phyloP scores from a whole-genome alignment of 1,140 invertebrate genomes.

The Cecropterus lyciades region DNA sequence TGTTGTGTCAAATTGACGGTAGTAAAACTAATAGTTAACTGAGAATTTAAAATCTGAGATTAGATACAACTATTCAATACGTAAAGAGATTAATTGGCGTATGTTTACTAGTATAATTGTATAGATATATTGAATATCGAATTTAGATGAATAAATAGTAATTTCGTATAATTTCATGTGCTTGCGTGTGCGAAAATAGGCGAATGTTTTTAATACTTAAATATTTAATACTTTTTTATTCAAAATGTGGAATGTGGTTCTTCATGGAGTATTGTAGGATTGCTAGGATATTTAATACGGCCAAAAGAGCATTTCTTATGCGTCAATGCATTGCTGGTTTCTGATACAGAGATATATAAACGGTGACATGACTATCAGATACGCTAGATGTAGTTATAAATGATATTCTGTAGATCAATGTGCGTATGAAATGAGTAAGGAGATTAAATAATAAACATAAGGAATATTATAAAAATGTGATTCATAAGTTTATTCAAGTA shows the following conservation, averaged over 20 bases:
- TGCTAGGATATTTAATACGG: too few relatives aligned
- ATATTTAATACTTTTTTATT: not conserved
- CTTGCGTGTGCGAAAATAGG: not conserved
- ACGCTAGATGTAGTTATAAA: not conserved
- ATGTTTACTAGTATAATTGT: constrained; percentile 10
- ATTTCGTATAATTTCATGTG: not conserved
- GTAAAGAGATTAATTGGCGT: constrained; percentile 11
- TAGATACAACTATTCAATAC: constrained; percentile 13
- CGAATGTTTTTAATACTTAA: not conserved
- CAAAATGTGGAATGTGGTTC: too few relatives aligned
- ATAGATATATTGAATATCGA: constrained; percentile 20
- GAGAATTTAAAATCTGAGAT: constrained; percentile 2
- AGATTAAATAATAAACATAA: constrained; percentile 48
- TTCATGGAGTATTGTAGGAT: too few relatives aligned
- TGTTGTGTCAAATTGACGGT: not conserved
- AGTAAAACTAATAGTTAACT: constrained; percentile 1
- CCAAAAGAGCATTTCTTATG: too few relatives aligned
- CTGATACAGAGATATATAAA: too few relatives aligned
- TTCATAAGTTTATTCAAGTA: constrained; percentile 64
- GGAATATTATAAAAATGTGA: constrained; percentile 67
- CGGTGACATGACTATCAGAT: too few relatives aligned
- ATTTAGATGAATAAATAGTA: constrained; percentile 15
- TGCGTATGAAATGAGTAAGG: constrained; percentile 35
- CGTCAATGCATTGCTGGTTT: too few relatives aligned
- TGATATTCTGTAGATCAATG: constrained; percentile 40